Evolutionary conservation across 2,888 invertebrate species (phyloP).

Genomic region (Anagyrus pseudococci): DNA sequence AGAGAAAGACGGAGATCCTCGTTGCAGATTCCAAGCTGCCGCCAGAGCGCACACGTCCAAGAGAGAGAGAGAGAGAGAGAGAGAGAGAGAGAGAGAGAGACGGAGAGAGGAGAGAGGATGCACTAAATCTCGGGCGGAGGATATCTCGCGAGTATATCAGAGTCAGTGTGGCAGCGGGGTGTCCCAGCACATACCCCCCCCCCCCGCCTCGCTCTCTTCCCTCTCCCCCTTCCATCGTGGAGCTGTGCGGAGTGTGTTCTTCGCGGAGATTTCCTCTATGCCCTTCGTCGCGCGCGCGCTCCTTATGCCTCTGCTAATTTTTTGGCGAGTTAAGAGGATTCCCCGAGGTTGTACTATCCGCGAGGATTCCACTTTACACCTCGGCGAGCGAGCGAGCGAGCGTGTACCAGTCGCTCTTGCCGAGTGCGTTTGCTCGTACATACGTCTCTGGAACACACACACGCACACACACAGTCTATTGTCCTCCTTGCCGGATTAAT

Average conservation of each 20-base stretch:
- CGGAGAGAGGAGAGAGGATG: conserved; percentile 52
- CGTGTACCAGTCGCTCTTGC: too few species aligned
- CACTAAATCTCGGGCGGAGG: conserved; percentile 58
- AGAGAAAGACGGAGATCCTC: conserved; percentile 52
- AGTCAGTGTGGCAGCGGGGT: conserved; percentile 61
- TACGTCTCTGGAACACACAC: too few species aligned
- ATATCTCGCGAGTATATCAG: conserved; percentile 60
- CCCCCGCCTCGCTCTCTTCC: conserved; percentile 38
- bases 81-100: not conserved
- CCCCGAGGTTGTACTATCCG: not conserved
- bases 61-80: conserved; percentile 4
- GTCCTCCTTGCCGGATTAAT: too few species aligned
- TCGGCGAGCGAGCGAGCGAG: too few species aligned
- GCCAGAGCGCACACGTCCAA: too few species aligned
- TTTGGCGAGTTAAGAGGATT: conserved; percentile 7
- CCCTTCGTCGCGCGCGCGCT: conserved; percentile 30
- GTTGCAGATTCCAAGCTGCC: conserved; percentile 52
- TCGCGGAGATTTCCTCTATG: too few species aligned
- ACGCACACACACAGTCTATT: too few species aligned
- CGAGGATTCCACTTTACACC: conserved; percentile 1
- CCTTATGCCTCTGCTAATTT: conserved; percentile 9
- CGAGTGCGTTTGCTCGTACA: too few species aligned
- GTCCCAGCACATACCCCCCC: too few species aligned
- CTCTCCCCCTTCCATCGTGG: too few species aligned
- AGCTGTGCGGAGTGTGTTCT: too few species aligned